Evolutionary conservation across 1,140 invertebrate species (phyloP).

Genomic region (Tetramorium simillimum): DNA sequence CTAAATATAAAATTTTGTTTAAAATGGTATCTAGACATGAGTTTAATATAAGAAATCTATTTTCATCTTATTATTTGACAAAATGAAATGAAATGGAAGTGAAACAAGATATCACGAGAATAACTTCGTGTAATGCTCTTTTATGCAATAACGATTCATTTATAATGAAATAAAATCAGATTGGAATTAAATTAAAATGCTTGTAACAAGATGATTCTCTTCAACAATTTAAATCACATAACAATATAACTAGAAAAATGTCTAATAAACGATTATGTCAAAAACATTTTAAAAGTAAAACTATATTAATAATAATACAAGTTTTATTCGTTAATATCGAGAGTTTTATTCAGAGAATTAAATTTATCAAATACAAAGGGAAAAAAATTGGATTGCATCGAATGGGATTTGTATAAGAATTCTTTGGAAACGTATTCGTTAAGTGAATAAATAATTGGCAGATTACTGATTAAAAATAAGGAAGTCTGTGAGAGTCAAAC

Average conservation of each 20-base stretch:
- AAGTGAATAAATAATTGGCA: slow-evolving; percentile 3
- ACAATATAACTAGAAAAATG: background rate
- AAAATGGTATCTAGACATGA: background rate
- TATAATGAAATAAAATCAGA: background rate
- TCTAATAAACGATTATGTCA: background rate
- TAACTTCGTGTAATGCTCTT: slow-evolving; percentile 6
- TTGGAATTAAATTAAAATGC: slow-evolving; percentile 19
- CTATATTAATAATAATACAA: background rate
- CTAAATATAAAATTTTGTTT: background rate
- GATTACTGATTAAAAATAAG: slow-evolving; percentile 23
- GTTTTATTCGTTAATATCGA: background rate
- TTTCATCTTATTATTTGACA: background rate
- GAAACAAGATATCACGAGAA: background rate
- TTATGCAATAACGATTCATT: slow-evolving; percentile 11
- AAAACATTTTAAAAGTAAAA: background rate
- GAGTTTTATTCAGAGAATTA: background rate
- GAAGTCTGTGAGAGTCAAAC: slow-evolving; percentile 7
- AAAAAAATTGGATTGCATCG: background rate
- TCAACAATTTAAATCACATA: background rate
- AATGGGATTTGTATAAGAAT: background rate
- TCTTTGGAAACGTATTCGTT: slow-evolving; percentile 21
- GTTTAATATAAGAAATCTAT: background rate
- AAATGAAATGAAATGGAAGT: background rate
- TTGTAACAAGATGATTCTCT: background rate
- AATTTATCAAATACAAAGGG: background rate